Evolutionary conservation across 2,888 invertebrate species (phyloP).

Genomic region (Aphrophora alni): DNA sequence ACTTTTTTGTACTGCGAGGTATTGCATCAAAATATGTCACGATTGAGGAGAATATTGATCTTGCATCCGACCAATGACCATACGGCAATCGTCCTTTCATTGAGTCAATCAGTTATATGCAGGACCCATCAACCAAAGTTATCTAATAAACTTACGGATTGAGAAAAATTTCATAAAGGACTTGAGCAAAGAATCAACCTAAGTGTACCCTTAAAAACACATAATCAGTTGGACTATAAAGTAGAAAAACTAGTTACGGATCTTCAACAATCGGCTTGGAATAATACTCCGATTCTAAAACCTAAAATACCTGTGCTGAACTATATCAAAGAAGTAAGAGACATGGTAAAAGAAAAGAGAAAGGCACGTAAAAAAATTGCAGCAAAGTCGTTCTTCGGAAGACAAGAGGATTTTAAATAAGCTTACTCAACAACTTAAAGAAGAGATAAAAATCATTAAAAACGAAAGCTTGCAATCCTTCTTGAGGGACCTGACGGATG

Average conservation of each 20-base stretch:
- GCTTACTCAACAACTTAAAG: not conserved
- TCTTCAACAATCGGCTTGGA: not conserved
- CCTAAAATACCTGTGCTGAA: not conserved
- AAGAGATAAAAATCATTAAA: not conserved
- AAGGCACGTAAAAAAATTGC: not conserved
- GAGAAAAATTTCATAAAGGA: not conserved
- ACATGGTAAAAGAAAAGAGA: not conserved
- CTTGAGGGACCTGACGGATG: not conserved
- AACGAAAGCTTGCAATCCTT: not conserved
- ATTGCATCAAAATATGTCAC: no score
- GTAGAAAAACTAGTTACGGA: not conserved
- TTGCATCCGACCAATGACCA: not conserved
- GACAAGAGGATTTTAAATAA: not conserved
- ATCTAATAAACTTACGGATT: not conserved
- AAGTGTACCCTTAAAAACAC: not conserved
- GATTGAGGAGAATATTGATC: no score
- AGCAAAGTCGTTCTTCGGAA: no score
- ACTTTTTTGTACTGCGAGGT: no score
- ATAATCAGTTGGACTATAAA: not conserved
- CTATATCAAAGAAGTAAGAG: not conserved
- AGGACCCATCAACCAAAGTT: not conserved
- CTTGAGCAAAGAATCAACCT: not conserved
- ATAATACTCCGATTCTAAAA: not conserved
- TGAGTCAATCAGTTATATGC: not conserved
- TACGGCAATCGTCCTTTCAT: not conserved